Evolutionary conservation across 2,888 invertebrate species (phyloP).

Genomic region (Hyalella azteca): DNA sequence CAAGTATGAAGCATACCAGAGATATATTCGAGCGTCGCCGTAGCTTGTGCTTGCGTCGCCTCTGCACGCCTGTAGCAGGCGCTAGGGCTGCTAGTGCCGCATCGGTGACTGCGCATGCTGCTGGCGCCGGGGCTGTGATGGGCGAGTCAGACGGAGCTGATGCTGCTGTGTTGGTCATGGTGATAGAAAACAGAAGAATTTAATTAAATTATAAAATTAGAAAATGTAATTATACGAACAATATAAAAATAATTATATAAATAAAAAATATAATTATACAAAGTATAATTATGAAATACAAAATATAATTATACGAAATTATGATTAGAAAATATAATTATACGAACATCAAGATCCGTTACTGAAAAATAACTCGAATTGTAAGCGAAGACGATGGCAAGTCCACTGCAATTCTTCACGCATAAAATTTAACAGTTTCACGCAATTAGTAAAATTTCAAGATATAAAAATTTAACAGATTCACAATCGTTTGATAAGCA

Average conservation of each 20-base stretch:
- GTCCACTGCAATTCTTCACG: no score
- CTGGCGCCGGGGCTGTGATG: slow-evolving; percentile 35
- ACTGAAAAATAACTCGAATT: no score
- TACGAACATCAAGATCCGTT: no score
- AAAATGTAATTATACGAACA: not conserved
- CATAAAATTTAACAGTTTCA: no score
- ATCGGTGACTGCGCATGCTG: not conserved
- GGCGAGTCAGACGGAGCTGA: slow-evolving; percentile 16
- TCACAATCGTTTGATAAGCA: no score
- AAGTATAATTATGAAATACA: not conserved
- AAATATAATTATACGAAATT: not conserved
- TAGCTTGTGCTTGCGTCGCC: slow-evolving; percentile 65
- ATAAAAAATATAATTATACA: not conserved
- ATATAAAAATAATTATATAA: not conserved
- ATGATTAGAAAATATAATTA: not conserved
- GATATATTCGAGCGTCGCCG: slow-evolving; percentile 63
- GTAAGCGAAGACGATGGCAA: no score
- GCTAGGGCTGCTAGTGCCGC: not conserved
- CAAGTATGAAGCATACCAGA: slow-evolving; percentile 61
- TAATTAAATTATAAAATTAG: not conserved
- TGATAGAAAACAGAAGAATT: not conserved
- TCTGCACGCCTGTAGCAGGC: slow-evolving; percentile 59
- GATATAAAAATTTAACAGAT: no score
- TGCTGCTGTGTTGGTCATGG: slow-evolving; percentile 23
- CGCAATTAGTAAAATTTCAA: no score